Conservation (phyloP, 2,797 vertebrate genomes). For the Lagorchestes hirsutus region DNA sequence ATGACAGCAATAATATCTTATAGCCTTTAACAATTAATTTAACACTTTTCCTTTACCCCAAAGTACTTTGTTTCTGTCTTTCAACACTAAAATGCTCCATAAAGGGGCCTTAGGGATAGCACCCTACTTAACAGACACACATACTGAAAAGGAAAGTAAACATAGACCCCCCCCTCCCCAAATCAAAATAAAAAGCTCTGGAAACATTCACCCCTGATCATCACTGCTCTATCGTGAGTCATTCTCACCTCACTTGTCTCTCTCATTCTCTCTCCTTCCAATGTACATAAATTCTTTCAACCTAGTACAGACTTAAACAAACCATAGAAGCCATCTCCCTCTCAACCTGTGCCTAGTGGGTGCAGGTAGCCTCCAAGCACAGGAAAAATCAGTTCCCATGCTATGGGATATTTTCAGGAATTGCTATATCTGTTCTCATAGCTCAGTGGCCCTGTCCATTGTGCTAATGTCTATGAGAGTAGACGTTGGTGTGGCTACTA, state of each 20-base stretch:
- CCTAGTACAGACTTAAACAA: not conserved
- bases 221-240: not conserved
- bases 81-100: not conserved
- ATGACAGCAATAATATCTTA: not conserved
- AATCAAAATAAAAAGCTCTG: not conserved
- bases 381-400: not conserved
- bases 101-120: not conserved
- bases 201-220: not conserved
- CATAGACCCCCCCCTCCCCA: not conserved
- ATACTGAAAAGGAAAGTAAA: not conserved
- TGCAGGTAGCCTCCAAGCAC: not conserved
- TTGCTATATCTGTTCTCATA: not conserved
- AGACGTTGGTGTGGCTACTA: not conserved
- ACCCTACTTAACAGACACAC: not conserved
- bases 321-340: not conserved
- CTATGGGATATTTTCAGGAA: not conserved
- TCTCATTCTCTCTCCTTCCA: not conserved
- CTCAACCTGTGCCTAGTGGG: not conserved
- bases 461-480: not conserved
- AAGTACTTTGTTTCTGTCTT: not conserved
- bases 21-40: not conserved
- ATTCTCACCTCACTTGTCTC: not conserved
- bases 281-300: not conserved
- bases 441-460: not conserved
- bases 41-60: not conserved